Base-by-base conservation (phyloP, 2,888 invertebrate species). In the Eremobia ochroleuca region DNA sequence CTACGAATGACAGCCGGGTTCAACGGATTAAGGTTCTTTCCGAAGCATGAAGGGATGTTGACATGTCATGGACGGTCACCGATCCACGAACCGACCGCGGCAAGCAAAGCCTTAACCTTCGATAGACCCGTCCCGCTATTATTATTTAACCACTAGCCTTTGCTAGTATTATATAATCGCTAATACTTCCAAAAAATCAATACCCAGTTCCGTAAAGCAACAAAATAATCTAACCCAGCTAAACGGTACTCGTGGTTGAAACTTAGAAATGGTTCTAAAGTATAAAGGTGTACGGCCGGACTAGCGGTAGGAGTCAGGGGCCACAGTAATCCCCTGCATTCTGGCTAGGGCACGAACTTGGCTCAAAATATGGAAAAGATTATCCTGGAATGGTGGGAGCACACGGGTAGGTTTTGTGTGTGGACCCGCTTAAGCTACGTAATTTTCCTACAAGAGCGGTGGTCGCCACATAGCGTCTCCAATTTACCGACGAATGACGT, bases 321-420 rank as follows among this genome's bases (percentile, higher is more conserved):
- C 40, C 77, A 68, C 77, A 71, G 58, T 86, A 81, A 86, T 86
- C 86, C 85, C 11, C 66, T 58, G 18, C 59, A n/a, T 79, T 61
- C 83, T 70, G 66, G 52, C 49, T 76, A 46, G 46, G 64, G 83
- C 86, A 86, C 87, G 87, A 76, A 76, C 66, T 83, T 70, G 59
- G 9, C 68, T 81, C 68, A 72, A 77, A 87, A 79, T 82, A 82
- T 85, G 81, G 85, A 69, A 62, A 79, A 89, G 90, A 90, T 90
- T 92, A 92, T 90, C 87, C 87, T 86, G 59, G n/a, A 66, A 71
- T 66, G 25, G 52, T 4, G 43, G 4, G 2, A 4, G 15, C 25
- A 75, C 64, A 78, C 76, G 78, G 70, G 8, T 0, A 18, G 0
- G 28, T 8, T n/a, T 65, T 77, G 15, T 64, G 40, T 61, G 5